These are phyloP conservation scores for Aspidiotus rigidus DNA, from an alignment of 2,888 invertebrate species.

Conservation along the genomic window DNA sequence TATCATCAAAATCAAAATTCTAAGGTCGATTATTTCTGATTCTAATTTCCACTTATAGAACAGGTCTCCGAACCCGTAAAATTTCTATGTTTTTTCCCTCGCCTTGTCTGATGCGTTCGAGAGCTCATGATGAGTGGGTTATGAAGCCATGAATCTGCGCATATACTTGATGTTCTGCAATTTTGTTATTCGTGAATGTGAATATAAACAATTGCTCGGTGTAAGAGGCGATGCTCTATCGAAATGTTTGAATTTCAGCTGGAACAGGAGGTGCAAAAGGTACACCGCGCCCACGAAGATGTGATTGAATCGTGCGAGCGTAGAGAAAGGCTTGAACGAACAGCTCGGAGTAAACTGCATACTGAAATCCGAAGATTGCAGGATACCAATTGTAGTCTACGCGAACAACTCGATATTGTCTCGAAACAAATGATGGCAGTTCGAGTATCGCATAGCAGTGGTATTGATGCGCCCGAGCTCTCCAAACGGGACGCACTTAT, in stretches of 20 bases:
- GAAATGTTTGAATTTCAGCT: conserved; percentile 46
- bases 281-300: conserved; percentile 80
- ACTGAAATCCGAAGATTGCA: conserved; percentile 68
- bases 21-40: no score
- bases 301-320: conserved; percentile 77
- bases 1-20: no score
- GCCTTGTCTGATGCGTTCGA: no score
- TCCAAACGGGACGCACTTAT: conserved; percentile 70
- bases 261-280: conserved; percentile 80
- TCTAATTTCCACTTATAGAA: no score
- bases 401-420: conserved; percentile 60
- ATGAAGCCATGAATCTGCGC: no score
- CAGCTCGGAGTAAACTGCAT: conserved; percentile 69
- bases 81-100: no score
- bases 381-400: conserved; percentile 64
- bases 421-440: conserved; percentile 50
- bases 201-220: no score
- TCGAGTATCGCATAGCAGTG: conserved; percentile 43
- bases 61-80: no score
- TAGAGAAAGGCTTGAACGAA: conserved; percentile 73
- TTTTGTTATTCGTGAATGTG: no score
- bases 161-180: no score
- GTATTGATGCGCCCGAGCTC: conserved; percentile 49
- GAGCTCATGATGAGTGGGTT: no score
- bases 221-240: no score